Conservation (phyloP, 2,888 invertebrate species). For the Teleogryllus oceanicus region DNA sequence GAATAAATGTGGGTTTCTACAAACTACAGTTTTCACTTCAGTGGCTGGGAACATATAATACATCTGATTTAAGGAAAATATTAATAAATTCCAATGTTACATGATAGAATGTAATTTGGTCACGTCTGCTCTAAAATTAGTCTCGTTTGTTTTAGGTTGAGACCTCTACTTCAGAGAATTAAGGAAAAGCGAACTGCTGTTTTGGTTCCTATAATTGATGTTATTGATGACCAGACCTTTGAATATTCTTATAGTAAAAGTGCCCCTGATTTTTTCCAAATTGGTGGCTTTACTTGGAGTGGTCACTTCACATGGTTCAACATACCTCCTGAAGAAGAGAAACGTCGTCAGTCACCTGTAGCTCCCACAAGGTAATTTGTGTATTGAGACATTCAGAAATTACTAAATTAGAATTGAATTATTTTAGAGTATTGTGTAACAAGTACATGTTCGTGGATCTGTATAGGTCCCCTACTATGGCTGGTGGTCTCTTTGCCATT, state of each 20-base stretch:
- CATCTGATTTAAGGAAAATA: too few relatives aligned
- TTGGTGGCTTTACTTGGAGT: conserved; percentile 81
- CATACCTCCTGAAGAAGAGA: conserved; percentile 63
- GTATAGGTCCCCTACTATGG: conserved; percentile 87
- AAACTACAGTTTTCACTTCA: too few relatives aligned
- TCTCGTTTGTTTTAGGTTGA: conserved; percentile 54
- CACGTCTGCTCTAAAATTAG: conserved; percentile 26
- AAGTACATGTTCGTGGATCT: conserved; percentile 27
- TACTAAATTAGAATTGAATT: conserved; percentile 21
- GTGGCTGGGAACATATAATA: too few relatives aligned
- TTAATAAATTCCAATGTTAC: too few relatives aligned
- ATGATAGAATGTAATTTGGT: too few relatives aligned
- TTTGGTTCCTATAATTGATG: conserved; percentile 92
- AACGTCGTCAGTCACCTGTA: conserved; percentile 56
- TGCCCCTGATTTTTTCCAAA: conserved; percentile 49
- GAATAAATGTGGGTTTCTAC: too few relatives aligned
- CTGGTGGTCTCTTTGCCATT: conserved; percentile 95
- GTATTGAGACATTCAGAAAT: not conserved
- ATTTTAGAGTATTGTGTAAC: conserved; percentile 23
- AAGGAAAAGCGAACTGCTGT: conserved; percentile 75
- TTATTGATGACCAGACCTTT: conserved; percentile 77
- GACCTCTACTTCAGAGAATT: conserved; percentile 83
- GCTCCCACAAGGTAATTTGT: conserved; percentile 59
- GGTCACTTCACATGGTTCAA: conserved; percentile 94
- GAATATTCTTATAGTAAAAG: conserved; percentile 61